Evolutionary conservation across 2,113 vertebrate genomes (phyloP).

Genomic region (Xyrauchen texanus): DNA sequence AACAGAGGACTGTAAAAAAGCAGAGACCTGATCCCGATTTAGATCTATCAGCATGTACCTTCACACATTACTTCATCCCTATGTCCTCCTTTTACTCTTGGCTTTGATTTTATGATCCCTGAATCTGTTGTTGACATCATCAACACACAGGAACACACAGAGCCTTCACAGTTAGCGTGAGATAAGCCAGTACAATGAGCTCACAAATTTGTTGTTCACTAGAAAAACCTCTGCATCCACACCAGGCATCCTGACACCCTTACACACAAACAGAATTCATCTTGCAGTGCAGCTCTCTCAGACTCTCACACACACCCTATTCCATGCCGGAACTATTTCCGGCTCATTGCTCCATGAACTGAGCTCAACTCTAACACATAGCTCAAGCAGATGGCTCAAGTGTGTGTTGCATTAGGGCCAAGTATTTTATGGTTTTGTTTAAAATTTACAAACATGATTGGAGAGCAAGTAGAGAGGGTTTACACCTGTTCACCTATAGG

Average conservation of each 20-base stretch:
- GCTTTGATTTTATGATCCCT: constrained; percentile 20
- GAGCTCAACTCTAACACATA: constrained; percentile 8
- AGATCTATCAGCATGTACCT: background rate
- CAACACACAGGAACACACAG: too few relatives aligned
- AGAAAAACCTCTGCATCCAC: constrained; percentile 1
- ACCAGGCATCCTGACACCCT: constrained; percentile 6
- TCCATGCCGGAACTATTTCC: constrained; percentile 17
- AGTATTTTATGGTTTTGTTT: constrained; percentile 21
- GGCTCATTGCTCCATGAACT: constrained; percentile 3
- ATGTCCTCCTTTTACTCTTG: constrained; percentile 28
- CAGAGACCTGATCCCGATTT: too few relatives aligned
- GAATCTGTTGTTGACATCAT: constrained; percentile 44
- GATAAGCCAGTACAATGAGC: constrained; percentile 43
- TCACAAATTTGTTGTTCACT: constrained; percentile 19
- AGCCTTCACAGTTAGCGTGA: constrained; percentile 13
- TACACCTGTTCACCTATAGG: background rate
- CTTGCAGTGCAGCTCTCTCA: background rate
- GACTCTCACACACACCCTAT: background rate
- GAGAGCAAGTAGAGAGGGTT: background rate
- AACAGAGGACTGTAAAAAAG: too few relatives aligned
- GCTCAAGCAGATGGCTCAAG: constrained; percentile 21
- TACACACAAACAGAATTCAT: constrained; percentile 13
- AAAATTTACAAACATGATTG: constrained; percentile 46
- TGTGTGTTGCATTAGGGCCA: constrained; percentile 4
- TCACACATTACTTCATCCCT: background rate